Percentiles rank a stretch among this genome's conserved stretches.
Conservation (phyloP, 2,888 invertebrate genomes). For the Dynastes hyllus region DNA sequence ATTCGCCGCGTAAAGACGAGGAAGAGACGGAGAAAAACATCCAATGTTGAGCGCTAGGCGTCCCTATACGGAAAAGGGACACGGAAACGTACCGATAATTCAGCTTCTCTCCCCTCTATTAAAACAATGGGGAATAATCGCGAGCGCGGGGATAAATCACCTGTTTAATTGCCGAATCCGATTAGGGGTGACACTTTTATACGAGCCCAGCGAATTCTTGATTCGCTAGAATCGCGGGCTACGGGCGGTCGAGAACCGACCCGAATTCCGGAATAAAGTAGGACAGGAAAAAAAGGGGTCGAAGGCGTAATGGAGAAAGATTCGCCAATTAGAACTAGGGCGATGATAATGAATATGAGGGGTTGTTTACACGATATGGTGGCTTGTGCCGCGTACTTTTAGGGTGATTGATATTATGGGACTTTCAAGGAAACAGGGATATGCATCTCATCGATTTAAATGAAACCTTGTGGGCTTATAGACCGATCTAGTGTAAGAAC, state of each 20-base stretch:
- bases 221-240: background rate
- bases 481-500: too few species aligned
- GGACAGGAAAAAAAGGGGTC: background rate
- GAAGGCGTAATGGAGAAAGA: conserved; percentile 15
- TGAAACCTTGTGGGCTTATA: too few species aligned
- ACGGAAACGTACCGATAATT: conserved; percentile 19
- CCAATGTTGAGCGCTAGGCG: background rate
- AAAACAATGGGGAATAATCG: conserved; percentile 47
- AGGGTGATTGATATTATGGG: too few species aligned
- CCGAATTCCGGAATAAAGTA: conserved; percentile 4
- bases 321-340: conserved; percentile 21
- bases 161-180: conserved; percentile 54
- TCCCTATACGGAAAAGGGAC: background rate
- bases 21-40: background rate
- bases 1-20: background rate
- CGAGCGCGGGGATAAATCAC: conserved; percentile 52
- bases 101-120: conserved; percentile 37
- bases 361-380: conserved; percentile 10
- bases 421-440: too few species aligned
- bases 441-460: too few species aligned
- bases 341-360: conserved; percentile 12
- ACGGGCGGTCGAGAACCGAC: conserved; percentile 3
- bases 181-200: conserved; percentile 55
- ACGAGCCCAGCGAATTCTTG: conserved; percentile 46
- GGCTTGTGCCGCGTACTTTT: background rate